phyloP scores from a whole-genome alignment of 2,113 vertebrate genomes.

The Hucho hucho region DNA sequence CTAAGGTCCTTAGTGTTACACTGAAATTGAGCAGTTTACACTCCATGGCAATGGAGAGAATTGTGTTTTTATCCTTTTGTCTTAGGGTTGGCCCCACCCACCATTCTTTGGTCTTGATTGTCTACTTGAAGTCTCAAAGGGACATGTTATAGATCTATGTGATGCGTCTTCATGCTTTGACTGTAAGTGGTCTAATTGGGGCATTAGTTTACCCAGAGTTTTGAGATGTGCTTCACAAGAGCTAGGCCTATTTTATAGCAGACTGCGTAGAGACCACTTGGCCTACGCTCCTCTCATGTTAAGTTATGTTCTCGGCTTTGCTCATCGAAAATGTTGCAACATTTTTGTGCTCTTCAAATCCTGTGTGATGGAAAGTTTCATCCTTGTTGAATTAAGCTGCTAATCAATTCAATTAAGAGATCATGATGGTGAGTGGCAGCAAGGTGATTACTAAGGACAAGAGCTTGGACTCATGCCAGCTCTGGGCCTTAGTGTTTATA shows the following conservation, averaged over 20 bases:
- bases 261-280: no score
- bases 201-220: no score
- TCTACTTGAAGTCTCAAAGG: no score
- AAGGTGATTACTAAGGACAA: conserved; percentile 16
- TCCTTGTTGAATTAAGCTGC: conserved; percentile 33
- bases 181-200: no score
- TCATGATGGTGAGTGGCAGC: conserved; percentile 30
- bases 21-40: conserved; percentile 54
- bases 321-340: not conserved
- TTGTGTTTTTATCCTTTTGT: conserved; percentile 49
- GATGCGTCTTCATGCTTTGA: no score
- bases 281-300: not conserved
- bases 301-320: not conserved
- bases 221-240: no score
- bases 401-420: conserved; percentile 61
- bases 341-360: not conserved
- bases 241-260: no score
- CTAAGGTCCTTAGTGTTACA: conserved; percentile 44
- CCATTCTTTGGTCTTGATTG: no score
- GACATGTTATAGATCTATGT: no score
- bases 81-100: not conserved
- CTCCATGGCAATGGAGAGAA: conserved; percentile 55
- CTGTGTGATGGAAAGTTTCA: conserved; percentile 19
- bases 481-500: not conserved
- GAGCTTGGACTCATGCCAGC: not conserved